Conservation (phyloP, 2,113 vertebrate species). For the Oenanthe oenanthe region DNA sequence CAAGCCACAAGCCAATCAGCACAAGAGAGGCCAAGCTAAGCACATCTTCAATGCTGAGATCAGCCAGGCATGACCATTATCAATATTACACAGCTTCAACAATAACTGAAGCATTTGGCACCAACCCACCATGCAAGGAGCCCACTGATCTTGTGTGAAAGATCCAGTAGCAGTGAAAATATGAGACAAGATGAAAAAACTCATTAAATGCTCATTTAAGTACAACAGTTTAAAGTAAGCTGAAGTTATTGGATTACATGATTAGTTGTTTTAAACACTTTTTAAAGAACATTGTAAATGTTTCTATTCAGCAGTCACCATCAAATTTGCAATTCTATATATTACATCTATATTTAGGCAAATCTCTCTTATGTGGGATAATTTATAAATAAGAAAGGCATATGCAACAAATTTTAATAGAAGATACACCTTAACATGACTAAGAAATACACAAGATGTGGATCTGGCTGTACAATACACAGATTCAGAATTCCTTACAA, state of each 20-base stretch:
- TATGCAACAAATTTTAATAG: not conserved
- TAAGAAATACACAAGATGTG: not conserved
- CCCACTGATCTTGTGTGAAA: not conserved
- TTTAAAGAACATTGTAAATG: not conserved
- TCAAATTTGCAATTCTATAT: not conserved
- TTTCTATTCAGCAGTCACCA: not conserved
- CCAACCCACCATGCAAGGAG: not conserved
- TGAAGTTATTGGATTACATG: not conserved
- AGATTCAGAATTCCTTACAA: not conserved
- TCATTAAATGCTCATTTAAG: not conserved
- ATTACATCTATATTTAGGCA: not conserved
- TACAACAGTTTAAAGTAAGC: not conserved
- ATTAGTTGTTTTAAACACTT: not conserved
- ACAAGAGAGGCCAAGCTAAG: not conserved
- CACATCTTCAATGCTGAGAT: not conserved
- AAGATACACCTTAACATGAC: not conserved
- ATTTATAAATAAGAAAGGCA: not conserved
- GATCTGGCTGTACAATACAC: not conserved
- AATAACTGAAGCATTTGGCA: not conserved
- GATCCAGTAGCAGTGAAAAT: not conserved
- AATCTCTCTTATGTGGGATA: not conserved
- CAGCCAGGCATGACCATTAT: not conserved
- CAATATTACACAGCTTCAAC: not conserved
- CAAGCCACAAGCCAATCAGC: not conserved
- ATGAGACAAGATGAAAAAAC: not conserved